Conservation (phyloP, 2,113 vertebrate genomes). For the Heterocephalus glaber region DNA sequence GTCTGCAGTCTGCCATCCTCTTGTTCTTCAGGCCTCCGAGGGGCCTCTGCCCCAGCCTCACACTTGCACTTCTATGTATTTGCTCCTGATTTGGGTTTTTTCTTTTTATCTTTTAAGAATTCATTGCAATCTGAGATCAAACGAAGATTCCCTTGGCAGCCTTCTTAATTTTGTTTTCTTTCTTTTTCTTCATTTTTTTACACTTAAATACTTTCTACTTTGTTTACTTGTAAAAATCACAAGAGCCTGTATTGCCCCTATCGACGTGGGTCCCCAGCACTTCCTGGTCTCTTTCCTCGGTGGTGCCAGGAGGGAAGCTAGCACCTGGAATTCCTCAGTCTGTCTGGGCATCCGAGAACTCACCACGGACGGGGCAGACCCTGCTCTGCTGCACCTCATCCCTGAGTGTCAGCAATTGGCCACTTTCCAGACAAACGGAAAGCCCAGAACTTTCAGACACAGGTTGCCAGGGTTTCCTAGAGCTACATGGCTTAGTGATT, state of each 20-base stretch:
- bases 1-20: not conserved
- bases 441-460: not conserved
- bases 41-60: not conserved
- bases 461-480: not conserved
- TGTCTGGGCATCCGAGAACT: not conserved
- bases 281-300: not conserved
- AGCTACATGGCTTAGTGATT: not conserved
- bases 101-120: not conserved
- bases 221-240: not conserved
- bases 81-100: not conserved
- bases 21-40: not conserved
- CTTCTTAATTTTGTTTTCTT: not conserved
- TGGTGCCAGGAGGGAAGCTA: no score
- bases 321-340: not conserved
- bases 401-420: not conserved
- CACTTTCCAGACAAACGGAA: slow-evolving; percentile 5
- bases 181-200: not conserved
- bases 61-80: not conserved
- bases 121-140: not conserved
- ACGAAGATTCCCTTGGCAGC: not conserved
- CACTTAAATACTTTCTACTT: not conserved
- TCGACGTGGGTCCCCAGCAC: not conserved
- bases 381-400: not conserved
- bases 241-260: not conserved
- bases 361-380: not conserved